Conservation (phyloP, 30 jellyfish, hydroid and myxozoan genomes). For the Clytia hemisphaerica region DNA sequence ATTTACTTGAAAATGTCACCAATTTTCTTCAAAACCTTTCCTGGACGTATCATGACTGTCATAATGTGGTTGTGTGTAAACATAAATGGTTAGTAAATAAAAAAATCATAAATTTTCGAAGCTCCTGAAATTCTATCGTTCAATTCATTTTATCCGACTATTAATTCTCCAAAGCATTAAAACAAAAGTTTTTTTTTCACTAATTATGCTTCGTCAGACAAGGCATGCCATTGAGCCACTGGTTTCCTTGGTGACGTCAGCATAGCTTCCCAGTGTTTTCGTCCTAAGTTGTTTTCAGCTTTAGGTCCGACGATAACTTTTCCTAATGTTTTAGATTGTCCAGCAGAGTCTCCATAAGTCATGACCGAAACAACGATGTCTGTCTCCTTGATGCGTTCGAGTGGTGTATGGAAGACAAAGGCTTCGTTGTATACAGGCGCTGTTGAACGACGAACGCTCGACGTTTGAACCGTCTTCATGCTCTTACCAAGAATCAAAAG, state of each 20-base stretch:
- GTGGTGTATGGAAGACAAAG: slow-evolving; percentile 72
- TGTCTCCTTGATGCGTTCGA: slow-evolving; percentile 58
- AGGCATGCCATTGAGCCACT: slow-evolving; percentile 83
- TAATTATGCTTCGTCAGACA: background rate
- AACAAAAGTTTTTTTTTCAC: background rate
- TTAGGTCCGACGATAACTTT: slow-evolving; percentile 59
- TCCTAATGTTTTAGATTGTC: slow-evolving; percentile 37
- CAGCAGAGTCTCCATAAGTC: slow-evolving; percentile 15
- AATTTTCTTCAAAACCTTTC: too few species aligned
- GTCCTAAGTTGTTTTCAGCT: slow-evolving; percentile 64
- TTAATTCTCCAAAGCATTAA: too few species aligned
- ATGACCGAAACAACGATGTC: slow-evolving; percentile 40
- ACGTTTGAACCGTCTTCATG: slow-evolving; percentile 61
- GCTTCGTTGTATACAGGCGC: slow-evolving; percentile 88
- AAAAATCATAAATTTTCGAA: too few species aligned
- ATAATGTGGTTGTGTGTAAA: too few species aligned
- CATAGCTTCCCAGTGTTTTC: slow-evolving; percentile 93
- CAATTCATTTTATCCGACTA: too few species aligned
- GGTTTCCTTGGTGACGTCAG: slow-evolving; percentile 75
- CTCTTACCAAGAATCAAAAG: slow-evolving; percentile 44
- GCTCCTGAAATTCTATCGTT: too few species aligned
- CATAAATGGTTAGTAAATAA: too few species aligned
- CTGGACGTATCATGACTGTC: too few species aligned
- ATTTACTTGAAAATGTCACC: too few species aligned
- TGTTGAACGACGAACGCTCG: slow-evolving; percentile 36